Evolutionary conservation across 2,797 vertebrate species (phyloP).

Genomic region (Myiothlypis chrysogaster): DNA sequence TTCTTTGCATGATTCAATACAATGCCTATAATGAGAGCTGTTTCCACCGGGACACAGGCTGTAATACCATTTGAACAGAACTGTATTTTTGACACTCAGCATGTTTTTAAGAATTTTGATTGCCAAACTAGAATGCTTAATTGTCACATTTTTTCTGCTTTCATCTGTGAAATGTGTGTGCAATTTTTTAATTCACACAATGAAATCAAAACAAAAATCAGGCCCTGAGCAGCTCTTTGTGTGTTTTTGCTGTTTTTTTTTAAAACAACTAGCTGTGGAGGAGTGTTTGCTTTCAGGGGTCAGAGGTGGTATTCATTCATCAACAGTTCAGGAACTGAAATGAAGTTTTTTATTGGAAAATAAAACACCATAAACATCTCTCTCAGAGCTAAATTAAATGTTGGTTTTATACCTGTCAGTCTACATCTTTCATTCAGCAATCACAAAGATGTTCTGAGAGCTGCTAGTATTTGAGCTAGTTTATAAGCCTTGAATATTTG

Average conservation of each 20-base stretch:
- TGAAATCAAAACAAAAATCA: not conserved
- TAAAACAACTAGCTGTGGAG: not conserved
- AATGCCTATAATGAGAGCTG: not conserved
- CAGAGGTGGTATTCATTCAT: not conserved
- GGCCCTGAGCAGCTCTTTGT: not conserved
- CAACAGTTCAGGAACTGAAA: not conserved
- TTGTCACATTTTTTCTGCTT: not conserved
- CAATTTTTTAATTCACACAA: not conserved
- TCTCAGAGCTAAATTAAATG: not conserved
- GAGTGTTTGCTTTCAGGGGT: not conserved
- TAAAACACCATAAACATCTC: not conserved
- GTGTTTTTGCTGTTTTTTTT: not conserved
- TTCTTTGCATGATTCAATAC: not conserved
- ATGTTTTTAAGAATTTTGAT: not conserved
- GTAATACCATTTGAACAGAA: not conserved
- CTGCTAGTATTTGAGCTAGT: not conserved
- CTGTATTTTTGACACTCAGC: not conserved
- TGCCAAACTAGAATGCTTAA: not conserved
- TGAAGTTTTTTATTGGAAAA: not conserved
- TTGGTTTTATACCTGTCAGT: not conserved
- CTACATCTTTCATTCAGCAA: not conserved
- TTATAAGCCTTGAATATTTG: not conserved
- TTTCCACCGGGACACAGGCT: not conserved
- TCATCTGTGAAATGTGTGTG: not conserved
- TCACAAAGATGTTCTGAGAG: not conserved